Evolutionary conservation across 2,797 vertebrate genomes (phyloP).

Genomic region (Netta rufina): DNA sequence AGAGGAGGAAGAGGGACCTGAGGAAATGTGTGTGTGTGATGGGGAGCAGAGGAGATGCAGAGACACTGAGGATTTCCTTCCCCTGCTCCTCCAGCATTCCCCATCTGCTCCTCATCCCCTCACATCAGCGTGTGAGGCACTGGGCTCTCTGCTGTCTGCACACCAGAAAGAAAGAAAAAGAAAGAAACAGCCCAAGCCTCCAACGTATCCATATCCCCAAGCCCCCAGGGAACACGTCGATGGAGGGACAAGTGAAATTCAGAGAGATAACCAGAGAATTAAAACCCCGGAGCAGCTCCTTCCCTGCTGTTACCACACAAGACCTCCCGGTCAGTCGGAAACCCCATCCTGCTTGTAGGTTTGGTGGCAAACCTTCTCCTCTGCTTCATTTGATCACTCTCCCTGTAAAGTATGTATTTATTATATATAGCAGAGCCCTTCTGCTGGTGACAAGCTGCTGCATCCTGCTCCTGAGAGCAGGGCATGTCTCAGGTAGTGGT

Average conservation of each 20-base stretch:
- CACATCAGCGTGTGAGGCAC: neutral
- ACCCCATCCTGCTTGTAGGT: rapidly evolving
- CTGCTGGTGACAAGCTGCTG: neutral
- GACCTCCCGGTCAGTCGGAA: neutral
- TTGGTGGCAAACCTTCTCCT: neutral
- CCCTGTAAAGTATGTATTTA: neutral
- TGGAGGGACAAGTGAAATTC: neutral
- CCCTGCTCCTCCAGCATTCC: neutral
- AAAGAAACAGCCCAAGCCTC: neutral
- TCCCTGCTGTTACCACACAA: neutral
- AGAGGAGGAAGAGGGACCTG: neutral
- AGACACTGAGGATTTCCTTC: neutral
- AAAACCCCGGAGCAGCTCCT: neutral
- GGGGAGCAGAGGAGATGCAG: neutral
- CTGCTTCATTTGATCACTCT: neutral
- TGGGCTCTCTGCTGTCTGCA: neutral
- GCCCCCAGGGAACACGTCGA: neutral
- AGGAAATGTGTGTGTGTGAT: neutral
- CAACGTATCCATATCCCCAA: rapidly evolving
- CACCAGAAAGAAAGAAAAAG: neutral
- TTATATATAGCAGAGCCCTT: neutral
- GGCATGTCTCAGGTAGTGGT: rapidly evolving
- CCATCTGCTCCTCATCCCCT: neutral
- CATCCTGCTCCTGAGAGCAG: neutral
- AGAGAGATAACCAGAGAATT: neutral